Evolutionary conservation across 2,113 vertebrate species (phyloP).

Genomic region (Mirza zaza): DNA sequence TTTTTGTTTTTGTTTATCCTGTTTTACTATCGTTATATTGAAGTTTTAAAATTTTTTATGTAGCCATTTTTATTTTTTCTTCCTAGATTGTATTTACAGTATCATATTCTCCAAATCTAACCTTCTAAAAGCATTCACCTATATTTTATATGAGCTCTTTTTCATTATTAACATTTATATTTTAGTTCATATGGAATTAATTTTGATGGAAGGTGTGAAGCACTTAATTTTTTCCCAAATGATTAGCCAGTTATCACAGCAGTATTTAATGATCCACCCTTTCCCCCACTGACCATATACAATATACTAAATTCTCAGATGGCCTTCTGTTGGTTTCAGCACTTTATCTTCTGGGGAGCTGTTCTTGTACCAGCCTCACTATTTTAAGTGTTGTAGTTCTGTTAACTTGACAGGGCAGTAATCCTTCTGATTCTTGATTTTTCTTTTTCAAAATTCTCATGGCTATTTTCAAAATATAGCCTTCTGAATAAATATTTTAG

Average conservation of each 20-base stretch:
- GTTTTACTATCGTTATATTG: not conserved
- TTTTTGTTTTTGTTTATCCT: not conserved
- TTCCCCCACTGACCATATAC: not conserved
- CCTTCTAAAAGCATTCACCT: not conserved
- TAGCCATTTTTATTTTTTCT: constrained; percentile 23
- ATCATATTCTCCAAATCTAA: not conserved
- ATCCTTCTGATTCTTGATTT: not conserved
- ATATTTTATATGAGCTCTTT: constrained; percentile 38
- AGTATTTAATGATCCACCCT: not conserved
- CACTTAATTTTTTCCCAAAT: not conserved
- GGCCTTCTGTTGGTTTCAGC: not conserved
- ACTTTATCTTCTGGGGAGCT: not conserved
- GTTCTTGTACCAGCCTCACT: not conserved
- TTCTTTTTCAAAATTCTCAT: constrained; percentile 9
- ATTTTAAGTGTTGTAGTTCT: not conserved
- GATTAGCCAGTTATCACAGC: not conserved
- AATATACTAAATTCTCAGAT: not conserved
- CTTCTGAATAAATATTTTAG: constrained; percentile 51
- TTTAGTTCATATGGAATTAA: constrained; percentile 44
- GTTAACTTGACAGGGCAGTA: not conserved
- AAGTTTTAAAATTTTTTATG: not conserved
- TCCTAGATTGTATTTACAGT: not conserved
- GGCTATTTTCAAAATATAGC: not conserved
- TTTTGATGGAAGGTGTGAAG: constrained; percentile 8
- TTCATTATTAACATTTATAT: constrained; percentile 29